Percentiles rank a stretch among this genome's conserved stretches.
Conservation (phyloP, 1,140 invertebrate species). For the Glossosoma conforme region DNA sequence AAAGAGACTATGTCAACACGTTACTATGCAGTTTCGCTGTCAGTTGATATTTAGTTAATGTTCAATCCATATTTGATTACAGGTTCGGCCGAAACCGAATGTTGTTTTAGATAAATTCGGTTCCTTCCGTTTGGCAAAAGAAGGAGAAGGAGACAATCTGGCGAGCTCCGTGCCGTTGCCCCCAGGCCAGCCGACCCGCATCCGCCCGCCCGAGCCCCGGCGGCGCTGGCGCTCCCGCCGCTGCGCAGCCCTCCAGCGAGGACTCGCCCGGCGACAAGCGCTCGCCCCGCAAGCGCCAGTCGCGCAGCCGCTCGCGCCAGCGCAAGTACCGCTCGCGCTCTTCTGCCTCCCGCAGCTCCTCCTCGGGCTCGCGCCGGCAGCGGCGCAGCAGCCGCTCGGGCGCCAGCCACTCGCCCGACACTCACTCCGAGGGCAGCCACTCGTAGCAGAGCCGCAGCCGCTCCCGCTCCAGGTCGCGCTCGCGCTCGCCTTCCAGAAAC, state of each 20-base stretch:
- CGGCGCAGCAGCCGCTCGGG: slow-evolving; percentile 45
- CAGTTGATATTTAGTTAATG: no score
- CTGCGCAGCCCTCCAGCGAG: slow-evolving; percentile 43
- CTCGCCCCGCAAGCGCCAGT: slow-evolving; percentile 43
- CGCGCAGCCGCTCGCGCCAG: slow-evolving; percentile 51
- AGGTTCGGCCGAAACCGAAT: slow-evolving; percentile 37
- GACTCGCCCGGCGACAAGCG: slow-evolving; percentile 36
- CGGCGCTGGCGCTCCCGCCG: slow-evolving; percentile 38
- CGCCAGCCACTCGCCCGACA: slow-evolving; percentile 50
- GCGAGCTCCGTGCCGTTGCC: slow-evolving; percentile 33
- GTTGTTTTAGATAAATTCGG: slow-evolving; percentile 64
- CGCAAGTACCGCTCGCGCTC: slow-evolving; percentile 49
- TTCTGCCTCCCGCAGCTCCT: slow-evolving; percentile 47
- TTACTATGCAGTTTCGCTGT: no score
- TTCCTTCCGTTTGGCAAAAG: slow-evolving; percentile 54
- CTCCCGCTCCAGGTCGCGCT: slow-evolving; percentile 57
- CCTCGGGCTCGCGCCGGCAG: slow-evolving; percentile 43
- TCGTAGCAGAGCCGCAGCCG: slow-evolving; percentile 43
- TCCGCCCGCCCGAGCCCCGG: slow-evolving; percentile 48
- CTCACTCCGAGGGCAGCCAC: slow-evolving; percentile 53
- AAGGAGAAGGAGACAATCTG: slow-evolving; percentile 43
- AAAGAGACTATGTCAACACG: no score
- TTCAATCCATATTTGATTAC: slow-evolving; percentile 1
- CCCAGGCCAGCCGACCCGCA: slow-evolving; percentile 36
- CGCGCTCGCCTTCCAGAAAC: slow-evolving; percentile 59